A percentile compares a stretch with the other conserved stretches of the same genome.
Conservation (phyloP, 35 echinoderm and acorn worm species). For the Heliocidaris erythrogramma region DNA sequence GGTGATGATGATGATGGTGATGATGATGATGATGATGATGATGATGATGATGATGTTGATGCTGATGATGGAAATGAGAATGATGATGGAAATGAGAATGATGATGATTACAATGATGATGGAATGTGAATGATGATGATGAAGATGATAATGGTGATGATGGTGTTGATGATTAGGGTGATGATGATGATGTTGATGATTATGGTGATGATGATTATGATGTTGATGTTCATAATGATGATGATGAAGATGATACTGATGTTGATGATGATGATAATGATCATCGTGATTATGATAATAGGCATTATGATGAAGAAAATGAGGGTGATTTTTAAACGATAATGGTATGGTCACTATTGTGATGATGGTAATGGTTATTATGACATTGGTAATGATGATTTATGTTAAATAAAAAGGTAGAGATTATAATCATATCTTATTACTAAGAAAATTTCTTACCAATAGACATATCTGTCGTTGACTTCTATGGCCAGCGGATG, state of each 20-base stretch:
- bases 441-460: constrained; percentile 55
- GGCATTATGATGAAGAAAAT: too few relatives aligned
- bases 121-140: background rate
- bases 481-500: constrained; percentile 95
- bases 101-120: background rate
- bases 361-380: background rate
- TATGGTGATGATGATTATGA: background rate
- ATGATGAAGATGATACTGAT: too few relatives aligned
- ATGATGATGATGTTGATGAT: background rate
- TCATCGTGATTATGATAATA: too few relatives aligned
- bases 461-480: constrained; percentile 96
- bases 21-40: background rate
- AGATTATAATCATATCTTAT: background rate
- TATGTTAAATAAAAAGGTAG: too few relatives aligned
- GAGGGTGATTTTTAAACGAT: too few relatives aligned
- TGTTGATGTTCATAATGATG: background rate
- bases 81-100: background rate
- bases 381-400: background rate
- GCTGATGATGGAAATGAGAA: background rate
- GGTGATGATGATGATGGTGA: too few relatives aligned
- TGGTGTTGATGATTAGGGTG: background rate
- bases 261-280: background rate
- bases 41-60: background rate
- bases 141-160: background rate
- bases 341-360: too few relatives aligned